phyloP scores from a whole-genome alignment of 2,888 invertebrate species.

The Latheticus oryzae region DNA sequence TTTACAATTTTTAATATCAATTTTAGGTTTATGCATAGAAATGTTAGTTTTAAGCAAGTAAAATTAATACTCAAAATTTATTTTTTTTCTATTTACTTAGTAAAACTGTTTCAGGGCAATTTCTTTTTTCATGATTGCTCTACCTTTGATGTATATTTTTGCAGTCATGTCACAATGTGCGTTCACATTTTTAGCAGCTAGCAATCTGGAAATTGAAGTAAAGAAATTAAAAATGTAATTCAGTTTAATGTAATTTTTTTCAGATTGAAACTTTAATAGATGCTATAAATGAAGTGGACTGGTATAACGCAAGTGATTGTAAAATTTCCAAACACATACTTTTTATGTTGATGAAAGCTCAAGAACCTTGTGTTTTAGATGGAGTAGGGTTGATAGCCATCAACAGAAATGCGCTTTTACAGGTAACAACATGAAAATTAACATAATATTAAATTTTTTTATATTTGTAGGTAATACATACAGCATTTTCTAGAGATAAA shows the following conservation, averaged over 20 bases:
- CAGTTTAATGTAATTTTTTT: neutral
- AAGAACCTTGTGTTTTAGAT: conserved; percentile 5
- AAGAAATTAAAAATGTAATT: neutral
- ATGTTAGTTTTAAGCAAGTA: no score
- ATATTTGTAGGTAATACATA: no score
- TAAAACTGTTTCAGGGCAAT: no score
- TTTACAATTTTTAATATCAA: conserved; percentile 15
- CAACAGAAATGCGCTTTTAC: conserved; percentile 3
- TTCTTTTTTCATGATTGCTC: conserved; percentile 3
- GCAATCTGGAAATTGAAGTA: conserved; percentile 16
- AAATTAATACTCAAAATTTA: no score
- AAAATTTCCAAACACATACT: conserved; percentile 11
- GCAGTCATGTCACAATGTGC: conserved; percentile 17
- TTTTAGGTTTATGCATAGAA: conserved; percentile 14
- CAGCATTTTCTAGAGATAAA: no score
- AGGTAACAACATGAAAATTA: no score
- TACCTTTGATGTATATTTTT: conserved; percentile 5
- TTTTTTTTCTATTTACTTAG: no score
- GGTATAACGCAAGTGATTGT: conserved; percentile 9
- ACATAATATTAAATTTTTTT: no score
- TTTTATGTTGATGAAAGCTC: conserved; percentile 22
- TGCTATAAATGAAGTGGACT: conserved; percentile 7
- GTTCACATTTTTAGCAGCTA: conserved; percentile 17
- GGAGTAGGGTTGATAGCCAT: conserved; percentile 17
- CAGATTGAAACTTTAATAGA: conserved; percentile 16